Percentiles rank a stretch among this genome's conserved stretches.
Evolutionary conservation across 2,113 vertebrate species (phyloP).

Genomic region (Hydrolagus affinis): DNA sequence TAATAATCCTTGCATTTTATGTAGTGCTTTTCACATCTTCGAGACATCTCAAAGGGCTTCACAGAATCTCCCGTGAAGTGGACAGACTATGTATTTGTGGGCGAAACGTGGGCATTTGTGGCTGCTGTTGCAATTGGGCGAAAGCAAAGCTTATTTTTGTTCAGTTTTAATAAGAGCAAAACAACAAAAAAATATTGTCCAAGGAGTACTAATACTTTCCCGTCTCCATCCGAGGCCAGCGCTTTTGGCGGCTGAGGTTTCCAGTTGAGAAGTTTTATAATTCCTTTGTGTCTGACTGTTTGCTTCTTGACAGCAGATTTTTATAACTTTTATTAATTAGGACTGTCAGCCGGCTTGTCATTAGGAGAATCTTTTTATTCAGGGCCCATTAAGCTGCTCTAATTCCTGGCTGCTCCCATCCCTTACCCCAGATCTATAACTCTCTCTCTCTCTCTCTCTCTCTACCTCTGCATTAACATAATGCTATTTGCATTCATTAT

Average conservation of each 20-base stretch:
- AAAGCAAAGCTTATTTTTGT: no score
- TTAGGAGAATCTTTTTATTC: conserved; percentile 47
- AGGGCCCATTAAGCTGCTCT: conserved; percentile 49
- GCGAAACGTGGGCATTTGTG: no score
- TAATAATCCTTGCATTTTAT: no score
- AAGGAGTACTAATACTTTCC: conserved; percentile 10
- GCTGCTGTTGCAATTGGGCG: no score
- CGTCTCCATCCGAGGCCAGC: not conserved
- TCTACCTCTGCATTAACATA: not conserved
- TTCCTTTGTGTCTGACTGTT: conserved; percentile 36
- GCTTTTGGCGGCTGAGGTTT: conserved; percentile 8
- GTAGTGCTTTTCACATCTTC: no score
- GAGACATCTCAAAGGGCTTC: no score
- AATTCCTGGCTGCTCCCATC: conserved; percentile 31
- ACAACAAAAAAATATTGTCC: conserved; percentile 17
- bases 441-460: conserved; percentile 34
- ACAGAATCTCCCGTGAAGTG: no score
- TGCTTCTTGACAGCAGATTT: conserved; percentile 42
- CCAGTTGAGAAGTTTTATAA: conserved; percentile 43
- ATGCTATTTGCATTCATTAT: conserved; percentile 9
- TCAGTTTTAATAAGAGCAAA: conserved; percentile 24
- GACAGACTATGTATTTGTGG: no score
- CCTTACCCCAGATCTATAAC: conserved; percentile 35
- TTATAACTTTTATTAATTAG: conserved; percentile 49
- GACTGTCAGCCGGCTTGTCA: conserved; percentile 46